Percentiles rank a stretch among this genome's conserved stretches.
phyloP scores from a whole-genome alignment of 2,888 invertebrate genomes.

The Mythimna pallens region DNA sequence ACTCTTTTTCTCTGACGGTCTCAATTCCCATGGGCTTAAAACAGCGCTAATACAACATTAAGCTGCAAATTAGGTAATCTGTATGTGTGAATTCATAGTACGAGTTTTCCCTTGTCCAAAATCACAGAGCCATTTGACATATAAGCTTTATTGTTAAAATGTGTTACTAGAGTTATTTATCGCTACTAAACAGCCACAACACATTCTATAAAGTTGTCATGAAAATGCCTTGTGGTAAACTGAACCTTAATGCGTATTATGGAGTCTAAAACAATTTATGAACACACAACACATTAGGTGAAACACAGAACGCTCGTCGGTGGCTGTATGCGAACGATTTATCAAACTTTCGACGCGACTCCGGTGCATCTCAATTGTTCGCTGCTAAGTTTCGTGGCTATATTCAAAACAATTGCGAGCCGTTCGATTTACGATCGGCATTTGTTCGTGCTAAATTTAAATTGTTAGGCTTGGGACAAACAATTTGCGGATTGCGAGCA shows the following conservation, averaged over 20 bases:
- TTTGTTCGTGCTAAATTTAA: conserved; percentile 89
- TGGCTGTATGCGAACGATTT: conserved; percentile 73
- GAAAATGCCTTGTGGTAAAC: conserved; percentile 21
- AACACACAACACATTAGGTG: conserved; percentile 69
- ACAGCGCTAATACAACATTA: conserved; percentile 82
- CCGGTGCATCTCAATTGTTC: conserved; percentile 76
- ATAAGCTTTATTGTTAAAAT: conserved; percentile 72
- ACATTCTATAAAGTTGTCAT: conserved; percentile 47
- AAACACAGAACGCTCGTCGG: conserved; percentile 72
- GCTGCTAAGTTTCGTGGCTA: conserved; percentile 83
- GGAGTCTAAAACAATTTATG: conserved; percentile 74
- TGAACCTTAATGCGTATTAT: conserved; percentile 41
- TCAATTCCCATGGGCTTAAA: conserved; percentile 81
- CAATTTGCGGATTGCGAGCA: conserved; percentile 88
- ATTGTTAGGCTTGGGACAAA: conserved; percentile 88
- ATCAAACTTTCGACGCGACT: conserved; percentile 81
- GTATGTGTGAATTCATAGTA: conserved; percentile 83
- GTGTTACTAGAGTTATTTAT: conserved; percentile 45
- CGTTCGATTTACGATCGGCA: conserved; percentile 88
- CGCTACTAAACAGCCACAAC: conserved; percentile 19
- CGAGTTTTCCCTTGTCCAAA: conserved; percentile 72
- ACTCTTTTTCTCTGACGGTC: conserved; percentile 67
- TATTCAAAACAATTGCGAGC: conserved; percentile 86
- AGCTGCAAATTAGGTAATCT: conserved; percentile 87
- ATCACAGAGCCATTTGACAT: conserved; percentile 69